Percentiles rank a stretch among this genome's conserved stretches.
These are phyloP conservation scores for Cryptophagus acutangulus DNA, from an alignment of 2,888 invertebrate species.

Conservation along the genomic window DNA sequence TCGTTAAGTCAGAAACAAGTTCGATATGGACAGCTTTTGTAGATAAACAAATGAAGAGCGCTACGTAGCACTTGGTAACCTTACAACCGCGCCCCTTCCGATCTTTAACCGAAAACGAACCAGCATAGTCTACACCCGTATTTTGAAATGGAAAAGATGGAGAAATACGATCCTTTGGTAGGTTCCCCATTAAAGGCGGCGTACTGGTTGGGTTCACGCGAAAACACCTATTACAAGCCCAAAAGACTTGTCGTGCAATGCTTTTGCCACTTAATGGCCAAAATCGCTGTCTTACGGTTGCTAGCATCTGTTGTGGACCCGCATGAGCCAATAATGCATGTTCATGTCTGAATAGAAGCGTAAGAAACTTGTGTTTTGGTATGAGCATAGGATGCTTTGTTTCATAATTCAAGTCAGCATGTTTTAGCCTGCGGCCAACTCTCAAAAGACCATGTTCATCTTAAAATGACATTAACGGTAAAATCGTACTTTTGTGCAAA, in stretches of 20 bases:
- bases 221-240: neutral
- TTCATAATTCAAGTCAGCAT: conserved; percentile 5
- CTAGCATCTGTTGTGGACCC: conserved; percentile 16
- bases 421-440: conserved; percentile 15
- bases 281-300: too few species aligned
- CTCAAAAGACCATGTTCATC: conserved; percentile 14
- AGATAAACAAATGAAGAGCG: conserved; percentile 17
- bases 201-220: conserved; percentile 2
- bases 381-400: conserved; percentile 17
- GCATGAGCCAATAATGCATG: conserved; percentile 16
- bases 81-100: conserved; percentile 12
- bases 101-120: conserved; percentile 15
- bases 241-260: conserved; percentile 14
- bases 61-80: conserved; percentile 15
- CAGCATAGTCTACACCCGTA: conserved; percentile 21
- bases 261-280: conserved; percentile 9
- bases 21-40: conserved; percentile 31
- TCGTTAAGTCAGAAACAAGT: conserved; percentile 22
- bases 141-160: conserved; percentile 15
- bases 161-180: conserved; percentile 14
- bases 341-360: conserved; percentile 9
- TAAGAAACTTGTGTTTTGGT: conserved; percentile 12
- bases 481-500: too few species aligned
- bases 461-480: conserved; percentile 13
- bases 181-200: conserved; percentile 15